A percentile compares a stretch with the other conserved stretches of the same genome.
These are phyloP conservation scores for Mohoua ochrocephala DNA, from an alignment of 2,113 vertebrate species.

Conservation along the genomic window DNA sequence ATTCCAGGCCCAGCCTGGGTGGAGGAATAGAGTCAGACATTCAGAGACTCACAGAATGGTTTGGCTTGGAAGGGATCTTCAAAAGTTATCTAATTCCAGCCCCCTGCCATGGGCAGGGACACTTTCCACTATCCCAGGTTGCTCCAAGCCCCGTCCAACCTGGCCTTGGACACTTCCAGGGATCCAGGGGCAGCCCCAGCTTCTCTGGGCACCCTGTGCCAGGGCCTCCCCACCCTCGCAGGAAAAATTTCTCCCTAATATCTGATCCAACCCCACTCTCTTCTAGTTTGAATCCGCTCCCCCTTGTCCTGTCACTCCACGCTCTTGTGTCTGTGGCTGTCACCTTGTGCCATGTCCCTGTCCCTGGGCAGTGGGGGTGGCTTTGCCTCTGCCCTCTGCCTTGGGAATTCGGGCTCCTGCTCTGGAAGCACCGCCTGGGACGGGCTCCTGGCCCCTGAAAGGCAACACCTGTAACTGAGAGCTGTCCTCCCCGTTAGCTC, in stretches of 20 bases:
- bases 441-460: neutral
- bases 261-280: neutral
- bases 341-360: neutral
- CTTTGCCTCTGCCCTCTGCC: neutral
- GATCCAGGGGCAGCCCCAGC: neutral
- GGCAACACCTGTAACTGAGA: constrained; percentile 38
- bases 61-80: neutral
- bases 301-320: neutral
- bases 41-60: neutral
- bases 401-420: neutral
- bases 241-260: neutral
- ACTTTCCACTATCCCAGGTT: neutral
- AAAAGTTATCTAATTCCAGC: neutral
- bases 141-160: neutral
- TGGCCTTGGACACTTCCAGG: neutral
- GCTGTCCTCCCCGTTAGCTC: neutral
- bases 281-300: too few relatives aligned
- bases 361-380: neutral
- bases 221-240: neutral
- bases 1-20: neutral
- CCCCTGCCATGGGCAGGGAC: neutral
- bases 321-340: neutral
- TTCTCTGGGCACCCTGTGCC: neutral
- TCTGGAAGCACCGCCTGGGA: neutral
- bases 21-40: neutral